These are phyloP conservation scores for Lamellibrachia columna DNA, from an alignment of 2,888 invertebrate genomes.

Conservation along the genomic window DNA sequence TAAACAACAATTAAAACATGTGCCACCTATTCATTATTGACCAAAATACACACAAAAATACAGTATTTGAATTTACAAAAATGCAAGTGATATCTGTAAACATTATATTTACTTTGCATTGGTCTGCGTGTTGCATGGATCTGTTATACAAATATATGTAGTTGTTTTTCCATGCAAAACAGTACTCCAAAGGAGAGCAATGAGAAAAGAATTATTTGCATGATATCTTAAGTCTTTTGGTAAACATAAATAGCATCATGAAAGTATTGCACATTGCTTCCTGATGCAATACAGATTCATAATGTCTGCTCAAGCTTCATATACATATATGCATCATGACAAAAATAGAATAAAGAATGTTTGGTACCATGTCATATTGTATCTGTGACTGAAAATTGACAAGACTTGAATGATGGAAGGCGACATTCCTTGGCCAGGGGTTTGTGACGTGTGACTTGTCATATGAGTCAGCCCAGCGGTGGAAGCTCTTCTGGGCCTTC, in stretches of 20 bases:
- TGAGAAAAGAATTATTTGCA: background rate
- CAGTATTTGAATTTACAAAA: background rate
- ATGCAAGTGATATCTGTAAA: background rate
- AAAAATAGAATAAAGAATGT: background rate
- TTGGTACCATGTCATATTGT: background rate
- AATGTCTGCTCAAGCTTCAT: background rate
- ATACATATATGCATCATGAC: background rate
- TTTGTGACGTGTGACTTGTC: background rate
- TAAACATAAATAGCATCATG: no score
- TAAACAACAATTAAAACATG: background rate
- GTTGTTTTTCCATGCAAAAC: background rate
- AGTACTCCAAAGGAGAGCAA: background rate
- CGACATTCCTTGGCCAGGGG: background rate
- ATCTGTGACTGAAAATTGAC: background rate
- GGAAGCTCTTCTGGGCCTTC: background rate
- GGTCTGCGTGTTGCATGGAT: no score
- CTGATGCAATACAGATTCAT: background rate
- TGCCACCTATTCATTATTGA: background rate
- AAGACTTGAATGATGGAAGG: background rate
- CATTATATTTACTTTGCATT: no score
- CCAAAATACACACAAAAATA: background rate
- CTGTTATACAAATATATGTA: background rate
- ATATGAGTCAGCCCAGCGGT: background rate
- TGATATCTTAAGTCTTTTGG: background rate
- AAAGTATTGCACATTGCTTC: no score